Base-by-base conservation (phyloP, 1,140 invertebrate species). In the Drosophila guanche region DNA sequence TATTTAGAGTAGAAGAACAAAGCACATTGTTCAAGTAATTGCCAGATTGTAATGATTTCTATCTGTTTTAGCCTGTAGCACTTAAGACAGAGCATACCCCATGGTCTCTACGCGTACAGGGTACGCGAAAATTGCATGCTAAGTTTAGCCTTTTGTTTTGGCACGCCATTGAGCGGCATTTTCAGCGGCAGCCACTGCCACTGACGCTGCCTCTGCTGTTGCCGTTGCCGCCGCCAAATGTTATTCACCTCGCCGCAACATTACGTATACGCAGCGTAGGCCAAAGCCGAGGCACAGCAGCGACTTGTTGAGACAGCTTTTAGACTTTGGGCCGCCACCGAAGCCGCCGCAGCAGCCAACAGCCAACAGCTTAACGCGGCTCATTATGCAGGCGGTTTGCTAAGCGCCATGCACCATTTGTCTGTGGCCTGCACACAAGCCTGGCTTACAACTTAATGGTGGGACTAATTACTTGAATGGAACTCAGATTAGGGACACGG, bases 121-220 rank as follows among this genome's bases (percentile, higher is more conserved):
- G 33, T 37, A 37, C 33, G 1, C 10, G 33, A 37, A 51, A 76
- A 72, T 73, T 81, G 81, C 83, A 88, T 88, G 83, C 83, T 86
- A 86, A 86, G 83, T 86, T 86, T 86, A 86, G 83, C 83, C 83
- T 86, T 88, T 86, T 86, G 77, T 86, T 85, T 86, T 88, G 83
- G 83, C 83, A 86, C 83, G 83, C 83, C 70, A 86, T 86, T 85
- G 81, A 86, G 81, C 81, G 77, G 81, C 73, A 85, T 86, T 85
- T 86, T 59, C 67, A 54, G 42, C 57, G 50, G 43, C 43, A 53
- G 54, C 58, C 33, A 37, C 33, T 37, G 33, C 33, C 33, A 37
- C 33, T 37, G 33, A 3, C 29, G 29, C 29, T 33, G 29, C 8
- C 29, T 7, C 29, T 33, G 29, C 8, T 8, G 29, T 10, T 33